phyloP scores from a whole-genome alignment of 2,888 invertebrate genomes.

The Encarsia formosa region DNA sequence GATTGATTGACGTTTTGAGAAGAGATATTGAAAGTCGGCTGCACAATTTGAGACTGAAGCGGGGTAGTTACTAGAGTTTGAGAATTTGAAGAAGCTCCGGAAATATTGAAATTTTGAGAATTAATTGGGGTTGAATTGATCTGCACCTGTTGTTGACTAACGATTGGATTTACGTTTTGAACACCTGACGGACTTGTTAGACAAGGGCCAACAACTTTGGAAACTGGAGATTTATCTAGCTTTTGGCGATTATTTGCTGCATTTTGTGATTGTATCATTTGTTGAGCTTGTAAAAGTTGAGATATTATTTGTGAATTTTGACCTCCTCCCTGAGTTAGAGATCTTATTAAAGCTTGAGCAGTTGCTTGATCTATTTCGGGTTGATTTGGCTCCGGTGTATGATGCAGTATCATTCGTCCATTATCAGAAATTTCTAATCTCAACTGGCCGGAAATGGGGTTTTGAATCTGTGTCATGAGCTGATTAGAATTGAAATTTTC shows the following conservation, averaged over 20 bases:
- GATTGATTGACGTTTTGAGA: slow-evolving; percentile 32
- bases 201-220: slow-evolving; percentile 19
- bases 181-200: slow-evolving; percentile 33
- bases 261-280: slow-evolving; percentile 30
- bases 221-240: slow-evolving; percentile 37
- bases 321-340: slow-evolving; percentile 44
- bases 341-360: slow-evolving; percentile 46
- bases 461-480: slow-evolving; percentile 56
- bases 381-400: slow-evolving; percentile 56
- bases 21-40: slow-evolving; percentile 15
- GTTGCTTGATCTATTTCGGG: slow-evolving; percentile 48
- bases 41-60: slow-evolving; percentile 19
- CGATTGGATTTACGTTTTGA: slow-evolving; percentile 35
- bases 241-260: slow-evolving; percentile 33
- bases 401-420: slow-evolving; percentile 63
- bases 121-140: slow-evolving; percentile 25
- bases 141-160: slow-evolving; percentile 42
- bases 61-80: slow-evolving; percentile 12
- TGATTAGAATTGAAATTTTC: slow-evolving; percentile 38
- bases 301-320: slow-evolving; percentile 49
- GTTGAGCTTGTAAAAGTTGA: slow-evolving; percentile 44
- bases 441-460: slow-evolving; percentile 56
- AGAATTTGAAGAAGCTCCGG: slow-evolving; percentile 29
- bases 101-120: slow-evolving; percentile 35
- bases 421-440: slow-evolving; percentile 66